Evolutionary conservation across 2,797 vertebrate species (phyloP).

Genomic region (Sparus aurata): DNA sequence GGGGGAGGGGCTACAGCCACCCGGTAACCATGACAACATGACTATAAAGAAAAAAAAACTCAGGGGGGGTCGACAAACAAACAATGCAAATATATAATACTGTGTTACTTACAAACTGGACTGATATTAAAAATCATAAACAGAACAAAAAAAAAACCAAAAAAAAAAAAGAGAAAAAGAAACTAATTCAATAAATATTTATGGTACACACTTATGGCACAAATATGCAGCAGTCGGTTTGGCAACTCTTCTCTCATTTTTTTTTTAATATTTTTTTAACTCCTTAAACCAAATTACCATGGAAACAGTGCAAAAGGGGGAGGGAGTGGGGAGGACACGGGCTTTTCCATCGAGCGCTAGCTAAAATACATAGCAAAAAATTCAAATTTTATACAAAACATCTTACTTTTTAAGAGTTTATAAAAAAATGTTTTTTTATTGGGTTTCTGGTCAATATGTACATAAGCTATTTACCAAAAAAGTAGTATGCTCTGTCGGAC

Average conservation of each 20-base stretch:
- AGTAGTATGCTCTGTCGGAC: conserved; percentile 86
- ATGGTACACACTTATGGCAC: conserved; percentile 99
- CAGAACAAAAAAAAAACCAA: conserved; percentile 59
- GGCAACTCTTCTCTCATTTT: conserved; percentile 91
- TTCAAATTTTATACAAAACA: conserved; percentile 99
- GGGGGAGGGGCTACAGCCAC: conserved; percentile 88
- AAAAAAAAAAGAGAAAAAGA: conserved; percentile 74
- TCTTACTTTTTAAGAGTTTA: conserved; percentile 97
- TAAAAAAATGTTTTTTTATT: conserved; percentile 90
- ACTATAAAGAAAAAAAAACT: conserved; percentile 83
- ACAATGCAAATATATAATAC: conserved; percentile 97
- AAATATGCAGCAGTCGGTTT: conserved; percentile 99
- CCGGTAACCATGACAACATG: conserved; percentile 89
- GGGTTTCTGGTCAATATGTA: conserved; percentile 93
- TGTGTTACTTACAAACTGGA: conserved; percentile 98
- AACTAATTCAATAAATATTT: conserved; percentile 99
- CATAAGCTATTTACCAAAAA: conserved; percentile 99
- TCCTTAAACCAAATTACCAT: conserved; percentile 85
- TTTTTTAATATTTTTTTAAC: conserved; percentile 49
- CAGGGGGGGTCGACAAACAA: conserved; percentile 81
- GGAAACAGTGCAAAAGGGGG: conserved; percentile 96
- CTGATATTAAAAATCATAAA: conserved; percentile 84
- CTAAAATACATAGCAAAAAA: conserved; percentile 99
- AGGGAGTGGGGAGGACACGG: conserved; percentile 91
- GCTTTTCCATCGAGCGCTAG: conserved; percentile 96